A percentile compares a stretch with the other conserved stretches of the same genome.
phyloP scores from a whole-genome alignment of 2,888 invertebrate genomes.

The Volucella inflata region DNA sequence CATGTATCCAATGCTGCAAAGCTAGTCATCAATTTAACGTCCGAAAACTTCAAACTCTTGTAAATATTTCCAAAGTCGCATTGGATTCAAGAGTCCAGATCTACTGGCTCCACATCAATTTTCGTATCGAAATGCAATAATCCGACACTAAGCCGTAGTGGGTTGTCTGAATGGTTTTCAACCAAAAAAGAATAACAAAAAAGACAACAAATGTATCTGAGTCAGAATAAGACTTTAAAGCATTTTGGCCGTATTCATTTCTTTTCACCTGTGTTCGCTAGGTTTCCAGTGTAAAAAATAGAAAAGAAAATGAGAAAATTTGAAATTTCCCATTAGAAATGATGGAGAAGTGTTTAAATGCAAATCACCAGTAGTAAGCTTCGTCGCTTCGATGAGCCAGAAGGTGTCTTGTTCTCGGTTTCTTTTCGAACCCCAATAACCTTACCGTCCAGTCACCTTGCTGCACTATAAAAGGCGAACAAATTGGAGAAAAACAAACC shows the following conservation, averaged over 20 bases:
- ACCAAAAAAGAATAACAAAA: slow-evolving; percentile 31
- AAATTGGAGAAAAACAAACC: neutral
- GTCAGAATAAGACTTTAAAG: neutral
- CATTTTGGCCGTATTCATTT: neutral
- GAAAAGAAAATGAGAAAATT: slow-evolving; percentile 3
- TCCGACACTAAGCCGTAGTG: slow-evolving; percentile 64
- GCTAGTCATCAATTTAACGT: slow-evolving; percentile 43
- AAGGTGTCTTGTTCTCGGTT: neutral
- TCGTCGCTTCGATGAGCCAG: neutral
- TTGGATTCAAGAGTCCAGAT: neutral
- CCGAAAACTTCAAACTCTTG: slow-evolving; percentile 44
- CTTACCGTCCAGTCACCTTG: neutral
- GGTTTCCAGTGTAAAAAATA: neutral
- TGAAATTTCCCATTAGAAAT: slow-evolving; percentile 50
- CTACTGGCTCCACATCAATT: slow-evolving; percentile 44
- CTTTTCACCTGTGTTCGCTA: slow-evolving; percentile 31
- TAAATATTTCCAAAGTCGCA: slow-evolving; percentile 43
- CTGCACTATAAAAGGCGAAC: neutral
- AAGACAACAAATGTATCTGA: neutral
- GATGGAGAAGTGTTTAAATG: slow-evolving; percentile 63
- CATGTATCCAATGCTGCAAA: slow-evolving; percentile 8
- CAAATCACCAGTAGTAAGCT: slow-evolving; percentile 48
- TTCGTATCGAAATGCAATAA: slow-evolving; percentile 53
- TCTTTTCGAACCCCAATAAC: slow-evolving; percentile 19
- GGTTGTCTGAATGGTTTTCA: slow-evolving; percentile 10